Evolutionary conservation across 2,888 invertebrate species (phyloP), one percentile per base, ranked within the genome.

Genomic region (Drosophila nr. perissopoda): DNA sequence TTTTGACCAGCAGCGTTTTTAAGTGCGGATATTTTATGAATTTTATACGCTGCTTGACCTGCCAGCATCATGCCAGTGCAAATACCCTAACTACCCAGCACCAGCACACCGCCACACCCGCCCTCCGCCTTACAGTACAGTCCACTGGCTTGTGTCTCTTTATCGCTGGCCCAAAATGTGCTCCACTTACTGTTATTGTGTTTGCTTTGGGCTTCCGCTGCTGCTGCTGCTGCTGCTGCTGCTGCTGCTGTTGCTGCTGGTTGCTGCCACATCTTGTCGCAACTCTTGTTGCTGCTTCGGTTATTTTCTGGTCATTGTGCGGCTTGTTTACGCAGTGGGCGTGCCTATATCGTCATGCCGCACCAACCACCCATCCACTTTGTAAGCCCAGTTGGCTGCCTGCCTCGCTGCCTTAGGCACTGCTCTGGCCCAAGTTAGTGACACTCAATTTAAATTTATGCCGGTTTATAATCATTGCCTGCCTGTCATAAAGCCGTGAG

Each of bases 21-120:
- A 83, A 89, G 89, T 87, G 84, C 87, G 87, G 89, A 89, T 89
- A 88, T 88, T 88, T 88, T 88, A 83, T 88, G 87, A 89, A 88
- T 89, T 88, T 88, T 84, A 89, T 88, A 79, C 83, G 81, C 83
- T 78, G 75, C 87, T 87, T 76, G 87, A 88, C 82, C 89, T 81
- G 76, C 73, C 81, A 76, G 68, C 74, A 60, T 40, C 73, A 63
- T 59, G 64, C 65, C 40, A 27, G 42, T 57, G 52, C 31, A 57
- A 40, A 40, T 57, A 57, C 57, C 57, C 5, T 56, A 56, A 29
- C 56, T 38, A 56, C 38, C 38, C 16, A 16, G 46, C 46, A n/a
- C 27, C 36, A 18, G 11, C 11, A 18, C 27, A 7, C 10, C 2
- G 18, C 61, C 51, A 31, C 13, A 8, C 53, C 6, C 33, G 4